Percentiles rank a stretch among this genome's conserved stretches.
Evolutionary conservation across 1,140 invertebrate species (phyloP).

Genomic region (Metopolophium dirhodum): DNA sequence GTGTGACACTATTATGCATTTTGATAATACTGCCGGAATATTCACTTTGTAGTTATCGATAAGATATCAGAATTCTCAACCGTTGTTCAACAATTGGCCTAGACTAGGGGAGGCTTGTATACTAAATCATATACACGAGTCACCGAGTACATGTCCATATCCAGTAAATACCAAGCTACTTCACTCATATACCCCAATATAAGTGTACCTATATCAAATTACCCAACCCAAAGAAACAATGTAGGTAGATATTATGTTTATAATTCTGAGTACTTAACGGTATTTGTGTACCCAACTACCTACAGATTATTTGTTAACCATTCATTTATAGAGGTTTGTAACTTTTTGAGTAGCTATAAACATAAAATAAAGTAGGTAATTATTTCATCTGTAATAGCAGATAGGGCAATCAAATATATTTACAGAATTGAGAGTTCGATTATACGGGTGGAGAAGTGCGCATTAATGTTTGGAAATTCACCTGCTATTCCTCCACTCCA

Average conservation of each 20-base stretch:
- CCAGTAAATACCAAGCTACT: background rate
- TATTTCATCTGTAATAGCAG: background rate
- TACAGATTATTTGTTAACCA: background rate
- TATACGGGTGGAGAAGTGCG: background rate
- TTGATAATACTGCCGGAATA: background rate
- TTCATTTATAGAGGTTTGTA: background rate
- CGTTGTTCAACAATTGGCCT: background rate
- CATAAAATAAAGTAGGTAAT: background rate
- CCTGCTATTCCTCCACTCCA: background rate
- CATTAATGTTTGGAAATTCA: background rate
- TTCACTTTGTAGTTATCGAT: background rate
- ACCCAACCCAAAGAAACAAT: background rate
- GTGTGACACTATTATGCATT: background rate
- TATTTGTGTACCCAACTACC: background rate
- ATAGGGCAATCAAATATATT: background rate
- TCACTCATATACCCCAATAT: background rate
- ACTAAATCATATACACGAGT: background rate
- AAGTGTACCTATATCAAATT: background rate
- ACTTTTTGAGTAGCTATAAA: background rate
- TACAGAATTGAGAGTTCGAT: background rate
- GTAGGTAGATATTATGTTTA: background rate
- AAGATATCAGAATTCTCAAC: background rate
- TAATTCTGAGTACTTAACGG: background rate
- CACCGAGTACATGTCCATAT: background rate
- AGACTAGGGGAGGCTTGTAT: background rate